Base-by-base conservation (phyloP, 2,888 invertebrate species). In the Biston stratarius region DNA sequence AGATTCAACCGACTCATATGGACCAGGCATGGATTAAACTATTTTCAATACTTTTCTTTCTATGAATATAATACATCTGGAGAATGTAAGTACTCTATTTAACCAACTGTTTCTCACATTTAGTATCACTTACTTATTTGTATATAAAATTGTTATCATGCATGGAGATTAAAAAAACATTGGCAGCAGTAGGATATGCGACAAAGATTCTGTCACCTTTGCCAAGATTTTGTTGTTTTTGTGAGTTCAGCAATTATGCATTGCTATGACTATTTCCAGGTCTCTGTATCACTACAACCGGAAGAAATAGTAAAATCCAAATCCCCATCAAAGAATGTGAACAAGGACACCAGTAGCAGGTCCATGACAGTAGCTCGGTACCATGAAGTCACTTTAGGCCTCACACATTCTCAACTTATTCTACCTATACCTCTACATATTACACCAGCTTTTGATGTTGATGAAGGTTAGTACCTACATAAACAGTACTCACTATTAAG, bases 361-460 rank as follows among this genome's bases (percentile, higher is more conserved):
- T 90, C 96, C 8, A 95, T 96, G 76, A 97, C 98, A 14, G 98
- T 97, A 80, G 97, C 97, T 61, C 97, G 98, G 81, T 97, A 97
- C 79, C 99, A 99, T 88, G 98, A 99, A 89, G 97, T 99, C 61
- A 99, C 99, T 77, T 94, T 99, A 58, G 98, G 99, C 36, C 94
- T 97, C 66, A 95, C 96, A 74, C 97, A 98, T 81, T 97, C 98
- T 0, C 97, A 99, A 82, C 95, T 99, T 62, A 97, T 98, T 73
- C 94, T 99, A 45, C 98, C 99, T 0, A 98, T 99, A 86, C 99
- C 99, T 0, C 94, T 99, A 64, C 97, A 99, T 83, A 97, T 98
- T 6, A 98, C 99, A 0, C 99, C 99, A 6, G 97, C 98, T n/a
- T 99, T 99, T 91, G 96, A 96, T 58, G 98, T 99, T 11, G 97